Percentiles rank a stretch among this genome's conserved stretches.
phyloP scores from a whole-genome alignment of 2,113 vertebrate genomes.

The Megatriorchis doriae region DNA sequence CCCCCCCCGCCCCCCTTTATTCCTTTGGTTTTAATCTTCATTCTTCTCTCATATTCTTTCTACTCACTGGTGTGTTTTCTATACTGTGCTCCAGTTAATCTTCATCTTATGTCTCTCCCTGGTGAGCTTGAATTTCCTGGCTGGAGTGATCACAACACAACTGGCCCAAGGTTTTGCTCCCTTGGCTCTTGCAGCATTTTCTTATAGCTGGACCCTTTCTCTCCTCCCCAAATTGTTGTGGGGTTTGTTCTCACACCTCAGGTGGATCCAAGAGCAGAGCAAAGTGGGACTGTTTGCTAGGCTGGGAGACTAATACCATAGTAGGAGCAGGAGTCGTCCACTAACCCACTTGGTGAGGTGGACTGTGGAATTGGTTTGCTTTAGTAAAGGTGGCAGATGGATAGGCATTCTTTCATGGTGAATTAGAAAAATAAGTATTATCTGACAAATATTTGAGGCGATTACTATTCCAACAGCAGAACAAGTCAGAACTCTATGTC shows the following conservation, averaged over 20 bases:
- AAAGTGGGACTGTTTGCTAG: neutral
- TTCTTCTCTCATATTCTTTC: neutral
- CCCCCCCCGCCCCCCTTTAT: neutral
- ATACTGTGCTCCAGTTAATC: neutral
- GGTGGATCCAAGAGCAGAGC: neutral
- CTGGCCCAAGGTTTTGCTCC: neutral
- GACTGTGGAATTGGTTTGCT: neutral
- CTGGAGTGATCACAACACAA: neutral
- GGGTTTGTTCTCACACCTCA: neutral
- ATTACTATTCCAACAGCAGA: neutral
- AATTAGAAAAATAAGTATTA: slow-evolving; percentile 9
- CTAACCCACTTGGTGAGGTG: neutral
- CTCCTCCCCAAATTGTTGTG: neutral
- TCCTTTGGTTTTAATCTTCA: neutral
- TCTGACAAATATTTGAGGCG: neutral
- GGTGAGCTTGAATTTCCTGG: neutral
- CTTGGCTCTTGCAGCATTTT: neutral
- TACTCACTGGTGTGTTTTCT: neutral
- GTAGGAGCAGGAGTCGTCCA: neutral
- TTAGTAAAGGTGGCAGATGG: neutral
- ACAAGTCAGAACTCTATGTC: neutral
- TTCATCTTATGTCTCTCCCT: neutral
- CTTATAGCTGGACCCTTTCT: neutral
- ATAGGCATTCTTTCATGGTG: neutral
- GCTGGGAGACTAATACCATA: neutral